Percentiles rank a stretch among this genome's conserved stretches.
These are phyloP conservation scores for Ibidorhyncha struthersii DNA, from an alignment of 2,113 vertebrate species.

Conservation along the genomic window DNA sequence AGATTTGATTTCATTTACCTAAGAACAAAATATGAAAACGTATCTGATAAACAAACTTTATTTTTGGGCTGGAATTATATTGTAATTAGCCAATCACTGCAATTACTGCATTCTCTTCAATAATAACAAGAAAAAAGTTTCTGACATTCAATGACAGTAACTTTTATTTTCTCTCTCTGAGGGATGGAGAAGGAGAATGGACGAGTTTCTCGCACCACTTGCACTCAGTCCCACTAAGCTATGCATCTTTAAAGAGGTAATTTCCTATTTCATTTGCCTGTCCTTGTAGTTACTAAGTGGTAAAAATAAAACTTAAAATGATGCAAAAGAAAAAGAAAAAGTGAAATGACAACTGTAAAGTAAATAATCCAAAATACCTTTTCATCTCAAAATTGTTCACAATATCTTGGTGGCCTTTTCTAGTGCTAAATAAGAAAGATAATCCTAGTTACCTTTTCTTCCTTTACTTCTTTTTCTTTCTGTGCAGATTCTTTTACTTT, in stretches of 20 bases:
- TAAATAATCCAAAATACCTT: background rate
- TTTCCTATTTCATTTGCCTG: background rate
- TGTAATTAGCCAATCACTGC: background rate
- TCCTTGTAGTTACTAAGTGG: background rate
- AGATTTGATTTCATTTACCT: conserved; percentile 83
- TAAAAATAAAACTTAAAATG: conserved; percentile 9
- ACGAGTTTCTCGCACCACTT: background rate
- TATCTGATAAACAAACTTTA: background rate
- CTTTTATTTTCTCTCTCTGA: background rate
- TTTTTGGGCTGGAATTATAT: background rate
- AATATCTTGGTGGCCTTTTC: background rate
- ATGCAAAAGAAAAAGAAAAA: too few relatives aligned
- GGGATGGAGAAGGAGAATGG: background rate
- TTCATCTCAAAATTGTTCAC: conserved; percentile 23
- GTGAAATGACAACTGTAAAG: background rate
- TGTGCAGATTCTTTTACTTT: conserved; percentile 78
- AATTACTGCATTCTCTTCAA: background rate
- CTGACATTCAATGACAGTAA: background rate
- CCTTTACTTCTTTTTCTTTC: conserved; percentile 80
- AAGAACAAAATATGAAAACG: conserved; percentile 19
- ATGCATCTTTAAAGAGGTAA: background rate
- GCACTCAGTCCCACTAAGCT: background rate
- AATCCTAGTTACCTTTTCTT: conserved; percentile 74
- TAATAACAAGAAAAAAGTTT: background rate
- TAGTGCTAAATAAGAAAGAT: background rate